Base-by-base conservation (phyloP, 2,113 vertebrate species). In the Orientallactaga bullata region DNA sequence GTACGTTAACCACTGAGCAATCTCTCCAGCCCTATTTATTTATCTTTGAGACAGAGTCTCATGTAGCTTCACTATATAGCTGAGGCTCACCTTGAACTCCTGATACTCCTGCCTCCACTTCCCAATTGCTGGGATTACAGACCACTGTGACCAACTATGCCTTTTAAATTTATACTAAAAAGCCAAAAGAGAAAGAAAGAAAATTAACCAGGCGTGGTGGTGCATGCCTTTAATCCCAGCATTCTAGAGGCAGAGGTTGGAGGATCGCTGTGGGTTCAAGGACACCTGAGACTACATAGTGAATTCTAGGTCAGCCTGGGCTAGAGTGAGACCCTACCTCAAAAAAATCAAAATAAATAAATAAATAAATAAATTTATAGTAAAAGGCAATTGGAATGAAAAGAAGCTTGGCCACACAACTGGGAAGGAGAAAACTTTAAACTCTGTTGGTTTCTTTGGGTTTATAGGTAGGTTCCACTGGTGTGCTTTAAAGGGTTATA, bases 131-230 rank as follows among this genome's bases (percentile, higher is more conserved):
- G 61, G 39, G 79, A 35, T 65, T 82, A 39, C 26, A 65, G 35
- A 11, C 58, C 13, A 66, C 39, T 26, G 30, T 61, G 21, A 47
- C 61, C 26, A 30, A 80, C 28, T 87, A 85, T 85, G 10, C 63
- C 18, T 92, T 97, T 93, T 92, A 89, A 66, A 82, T 68, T 80
- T 93, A 78, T 7, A 93, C 85, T 85, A 87, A 89, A 95, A 96
- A 18, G 83, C 63, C n/a, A n/a, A n/a, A n/a, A n/a, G n/a, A n/a
- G n/a, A n/a, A n/a, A n/a, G n/a, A n/a, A n/a, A n/a, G n/a, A n/a
- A n/a, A n/a, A n/a, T n/a, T n/a, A n/a, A n/a, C n/a, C n/a, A n/a
- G n/a, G n/a, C n/a, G n/a, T n/a, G n/a, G n/a, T n/a, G n/a, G n/a
- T n/a, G n/a, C n/a, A n/a, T n/a, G n/a, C n/a, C n/a, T n/a, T n/a